phyloP scores from a whole-genome alignment of 1,140 invertebrate species.

The Neoseiulus cucumeris region DNA sequence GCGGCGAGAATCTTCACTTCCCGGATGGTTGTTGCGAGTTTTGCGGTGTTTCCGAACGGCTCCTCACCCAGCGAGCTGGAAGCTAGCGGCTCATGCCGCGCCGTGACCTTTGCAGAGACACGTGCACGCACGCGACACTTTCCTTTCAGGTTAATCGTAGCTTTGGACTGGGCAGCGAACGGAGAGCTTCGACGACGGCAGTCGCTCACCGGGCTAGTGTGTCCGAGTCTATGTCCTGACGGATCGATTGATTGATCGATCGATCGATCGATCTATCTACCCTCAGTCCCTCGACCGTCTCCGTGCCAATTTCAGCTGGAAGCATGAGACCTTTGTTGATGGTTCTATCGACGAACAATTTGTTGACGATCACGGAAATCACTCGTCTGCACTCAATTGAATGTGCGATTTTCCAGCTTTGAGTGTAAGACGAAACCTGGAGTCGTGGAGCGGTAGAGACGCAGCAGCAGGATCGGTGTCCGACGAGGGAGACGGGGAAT shows the following conservation, averaged over 20 bases:
- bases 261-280: no score
- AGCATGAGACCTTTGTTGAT: not conserved
- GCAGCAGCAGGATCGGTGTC: not conserved
- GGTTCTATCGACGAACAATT: not conserved
- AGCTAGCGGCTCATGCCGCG: not conserved
- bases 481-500: not conserved
- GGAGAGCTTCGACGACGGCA: not conserved
- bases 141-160: constrained; percentile 6
- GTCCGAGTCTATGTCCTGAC: not conserved
- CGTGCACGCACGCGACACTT: not conserved
- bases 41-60: not conserved
- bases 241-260: no score
- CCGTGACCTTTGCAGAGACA: not conserved
- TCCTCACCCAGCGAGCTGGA: not conserved
- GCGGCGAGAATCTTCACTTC: no score
- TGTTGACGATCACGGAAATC: not conserved
- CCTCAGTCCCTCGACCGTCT: not conserved
- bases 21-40: not conserved
- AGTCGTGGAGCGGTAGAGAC: not conserved
- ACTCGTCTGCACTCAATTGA: not conserved
- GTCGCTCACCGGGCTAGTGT: constrained; percentile 4
- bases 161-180: not conserved
- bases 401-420: not conserved
- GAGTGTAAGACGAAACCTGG: not conserved
- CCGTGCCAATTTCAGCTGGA: not conserved